Evolutionary conservation across 1,140 invertebrate genomes (phyloP).

Genomic region (Limonius californicus): DNA sequence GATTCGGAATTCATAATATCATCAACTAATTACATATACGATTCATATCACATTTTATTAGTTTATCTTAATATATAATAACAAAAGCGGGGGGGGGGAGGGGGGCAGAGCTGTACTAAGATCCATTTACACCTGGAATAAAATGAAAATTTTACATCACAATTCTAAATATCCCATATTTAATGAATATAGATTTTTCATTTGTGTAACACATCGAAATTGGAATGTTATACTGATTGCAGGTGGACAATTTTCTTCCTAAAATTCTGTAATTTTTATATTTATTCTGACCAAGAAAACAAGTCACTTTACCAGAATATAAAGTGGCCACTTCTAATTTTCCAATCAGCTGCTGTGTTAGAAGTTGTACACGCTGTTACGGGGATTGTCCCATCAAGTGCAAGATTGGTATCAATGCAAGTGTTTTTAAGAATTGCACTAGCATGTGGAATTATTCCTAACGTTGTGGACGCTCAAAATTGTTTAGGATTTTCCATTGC

Average conservation of each 20-base stretch:
- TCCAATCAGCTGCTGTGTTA: slow-evolving; percentile 86
- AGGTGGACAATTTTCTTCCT: slow-evolving; percentile 74
- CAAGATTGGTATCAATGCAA: slow-evolving; percentile 79
- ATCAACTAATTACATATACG: no score
- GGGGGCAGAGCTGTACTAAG: no score
- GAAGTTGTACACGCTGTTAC: slow-evolving; percentile 80
- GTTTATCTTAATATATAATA: no score
- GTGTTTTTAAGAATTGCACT: slow-evolving; percentile 86
- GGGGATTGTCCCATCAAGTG: slow-evolving; percentile 79
- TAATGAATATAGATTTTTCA: no score
- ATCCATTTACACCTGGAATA: no score
- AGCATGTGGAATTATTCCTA: slow-evolving; percentile 76
- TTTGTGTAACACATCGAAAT: no score
- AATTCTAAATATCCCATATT: no score
- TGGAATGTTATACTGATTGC: no score
- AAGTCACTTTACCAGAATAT: slow-evolving; percentile 64
- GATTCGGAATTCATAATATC: no score
- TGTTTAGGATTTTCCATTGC: slow-evolving; percentile 73
- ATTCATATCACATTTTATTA: no score
- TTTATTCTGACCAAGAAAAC: slow-evolving; percentile 41
- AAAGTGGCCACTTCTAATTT: slow-evolving; percentile 68
- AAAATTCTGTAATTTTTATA: slow-evolving; percentile 57
- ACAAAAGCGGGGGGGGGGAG: no score
- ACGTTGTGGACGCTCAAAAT: slow-evolving; percentile 59
- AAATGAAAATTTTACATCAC: no score